Base-by-base conservation (phyloP, 2,113 vertebrate genomes). In the Engraulis encrasicolus region DNA sequence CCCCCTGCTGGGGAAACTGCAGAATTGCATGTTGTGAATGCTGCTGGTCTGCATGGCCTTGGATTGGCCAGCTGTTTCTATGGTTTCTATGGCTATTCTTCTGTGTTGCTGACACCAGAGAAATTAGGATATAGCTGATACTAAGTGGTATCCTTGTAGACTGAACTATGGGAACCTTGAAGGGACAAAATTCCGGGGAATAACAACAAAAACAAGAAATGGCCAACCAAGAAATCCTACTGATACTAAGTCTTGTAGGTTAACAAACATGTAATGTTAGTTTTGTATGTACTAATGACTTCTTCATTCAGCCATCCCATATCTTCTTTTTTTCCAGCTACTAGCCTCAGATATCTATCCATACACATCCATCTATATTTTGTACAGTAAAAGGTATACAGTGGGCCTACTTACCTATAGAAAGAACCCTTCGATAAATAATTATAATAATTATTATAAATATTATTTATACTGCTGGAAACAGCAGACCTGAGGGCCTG, bases 1-100 rank as follows among this genome's bases (percentile, higher is more conserved):
- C 9, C 71, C 61, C 71, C 82, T 74, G 61, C 31, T 83, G 82
- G 82, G 50, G 71, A 50, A 77, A 52, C 19, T 48, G 23, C 31
- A 38, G 27, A 50, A 52, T 27, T 78, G 82, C 82, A 83, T 78
- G 66, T n/a, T 77, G 45, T 52, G 11, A n/a, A n/a, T n/a, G 27
- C 27, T 71, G 61, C 34, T 27, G 14, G 61, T 34, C 34, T 19
- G 80, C 17, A 19, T 52, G 31, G 83, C 84, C 6, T 40, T 82
- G 38, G 54, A 34, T 9, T 27, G 40, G 58, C 81, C 83, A 77
- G 78, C 50, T 52, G 45, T 52, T 54, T 11, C 36, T 54, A 19
- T 77, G 54, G 34, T 71, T 12, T 23, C 58, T 2, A n/a, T 66
- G 31, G 58, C 11, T 12, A 66, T 9, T 31, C 61, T 71, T 23